phyloP scores from a whole-genome alignment of 2,113 vertebrate species.

The Mustelus asterias region DNA sequence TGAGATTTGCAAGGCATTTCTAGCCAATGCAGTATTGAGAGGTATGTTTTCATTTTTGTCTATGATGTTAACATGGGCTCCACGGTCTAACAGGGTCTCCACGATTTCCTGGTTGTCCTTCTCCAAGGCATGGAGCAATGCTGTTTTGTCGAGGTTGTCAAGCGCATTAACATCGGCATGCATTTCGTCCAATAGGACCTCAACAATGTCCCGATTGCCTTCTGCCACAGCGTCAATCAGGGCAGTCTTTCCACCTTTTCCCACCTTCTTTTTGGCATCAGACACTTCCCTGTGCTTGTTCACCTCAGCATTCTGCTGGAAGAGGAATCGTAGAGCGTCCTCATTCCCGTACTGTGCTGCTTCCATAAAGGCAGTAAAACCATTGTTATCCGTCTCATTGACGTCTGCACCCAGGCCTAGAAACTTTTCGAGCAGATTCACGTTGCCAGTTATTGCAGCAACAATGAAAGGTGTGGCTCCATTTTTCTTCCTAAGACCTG shows the following conservation, averaged over 20 bases:
- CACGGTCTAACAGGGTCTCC: constrained; percentile 40
- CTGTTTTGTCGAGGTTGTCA: constrained; percentile 55
- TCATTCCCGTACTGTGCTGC: constrained; percentile 40
- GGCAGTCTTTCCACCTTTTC: constrained; percentile 53
- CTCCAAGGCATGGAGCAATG: constrained; percentile 48
- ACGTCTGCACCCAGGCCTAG: constrained; percentile 43
- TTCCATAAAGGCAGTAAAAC: constrained; percentile 66
- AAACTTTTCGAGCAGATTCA: constrained; percentile 46
- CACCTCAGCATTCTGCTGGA: constrained; percentile 46
- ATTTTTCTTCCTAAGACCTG: constrained; percentile 48
- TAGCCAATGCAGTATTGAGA: constrained; percentile 55
- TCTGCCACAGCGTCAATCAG: constrained; percentile 54
- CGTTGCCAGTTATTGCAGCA: constrained; percentile 44
- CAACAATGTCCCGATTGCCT: neutral
- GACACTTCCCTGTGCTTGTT: constrained; percentile 46
- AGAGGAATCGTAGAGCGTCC: constrained; percentile 52
- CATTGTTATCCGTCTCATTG: constrained; percentile 45
- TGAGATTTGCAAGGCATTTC: neutral
- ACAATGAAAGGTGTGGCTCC: constrained; percentile 55
- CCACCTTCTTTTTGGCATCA: constrained; percentile 42
- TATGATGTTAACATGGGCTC: constrained; percentile 44
- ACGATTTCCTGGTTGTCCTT: neutral
- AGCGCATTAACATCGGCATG: constrained; percentile 45
- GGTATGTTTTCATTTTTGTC: constrained; percentile 51
- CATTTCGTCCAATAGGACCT: constrained; percentile 52